A percentile compares a stretch with the other conserved stretches of the same genome.
These are phyloP conservation scores for Cherax destructor DNA, from an alignment of 1,140 invertebrate species.

Conservation along the genomic window DNA sequence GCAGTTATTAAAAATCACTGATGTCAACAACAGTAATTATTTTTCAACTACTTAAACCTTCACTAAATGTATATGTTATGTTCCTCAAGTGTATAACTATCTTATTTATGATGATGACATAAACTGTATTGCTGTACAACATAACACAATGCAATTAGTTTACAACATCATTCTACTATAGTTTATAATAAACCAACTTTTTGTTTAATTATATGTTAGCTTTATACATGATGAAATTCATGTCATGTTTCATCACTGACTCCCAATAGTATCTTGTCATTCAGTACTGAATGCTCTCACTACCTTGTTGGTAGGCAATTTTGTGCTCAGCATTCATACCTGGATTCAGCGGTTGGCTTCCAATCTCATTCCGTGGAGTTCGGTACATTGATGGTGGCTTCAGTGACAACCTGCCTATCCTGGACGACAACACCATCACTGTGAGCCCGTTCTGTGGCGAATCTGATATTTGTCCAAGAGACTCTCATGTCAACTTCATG, in stretches of 20 bases:
- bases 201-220: too few relatives aligned
- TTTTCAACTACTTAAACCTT: too few relatives aligned
- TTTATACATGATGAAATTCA: not conserved
- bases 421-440: slow-evolving; percentile 97
- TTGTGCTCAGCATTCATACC: slow-evolving; percentile 97
- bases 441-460: slow-evolving; percentile 98
- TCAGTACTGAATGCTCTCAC: not conserved
- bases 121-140: too few relatives aligned
- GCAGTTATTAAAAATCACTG: too few relatives aligned
- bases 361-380: slow-evolving; percentile 91
- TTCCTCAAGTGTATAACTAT: too few relatives aligned
- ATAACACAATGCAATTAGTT: too few relatives aligned
- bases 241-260: not conserved
- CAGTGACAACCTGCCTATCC: slow-evolving; percentile 93
- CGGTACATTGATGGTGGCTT: slow-evolving; percentile 98
- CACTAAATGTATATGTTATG: too few relatives aligned
- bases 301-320: slow-evolving; percentile 81
- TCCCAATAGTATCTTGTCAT: not conserved
- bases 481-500: slow-evolving; percentile 74
- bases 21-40: too few relatives aligned
- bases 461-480: slow-evolving; percentile 96
- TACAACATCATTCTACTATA: too few relatives aligned
- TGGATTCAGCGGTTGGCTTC: slow-evolving; percentile 93
- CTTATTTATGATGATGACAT: too few relatives aligned
- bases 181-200: too few relatives aligned